phyloP scores from a whole-genome alignment of 2,797 vertebrate species.

The Mus minutoides region DNA sequence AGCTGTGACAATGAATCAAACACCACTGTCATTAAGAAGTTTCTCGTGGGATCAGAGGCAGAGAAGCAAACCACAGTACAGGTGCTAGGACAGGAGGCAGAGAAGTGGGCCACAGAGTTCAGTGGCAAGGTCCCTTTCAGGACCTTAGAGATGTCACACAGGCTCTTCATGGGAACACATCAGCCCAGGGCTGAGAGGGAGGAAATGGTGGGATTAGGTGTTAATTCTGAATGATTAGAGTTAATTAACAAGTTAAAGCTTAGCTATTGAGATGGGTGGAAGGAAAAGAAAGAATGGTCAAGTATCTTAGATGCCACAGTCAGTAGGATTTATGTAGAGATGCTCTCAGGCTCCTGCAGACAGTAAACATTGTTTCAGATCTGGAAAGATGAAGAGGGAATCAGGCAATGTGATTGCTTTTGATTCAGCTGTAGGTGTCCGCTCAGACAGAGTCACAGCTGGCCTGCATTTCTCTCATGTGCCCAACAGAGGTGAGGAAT shows the following conservation, averaged over 20 bases:
- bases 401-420: neutral
- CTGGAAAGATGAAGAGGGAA: neutral
- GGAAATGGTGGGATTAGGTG: neutral
- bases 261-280: neutral
- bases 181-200: neutral
- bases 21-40: neutral
- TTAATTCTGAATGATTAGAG: neutral
- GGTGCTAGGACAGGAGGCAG: neutral
- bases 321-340: neutral
- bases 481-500: neutral
- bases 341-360: neutral
- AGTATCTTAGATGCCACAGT: neutral
- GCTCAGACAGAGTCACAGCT: constrained; percentile 31
- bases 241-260: neutral
- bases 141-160: neutral
- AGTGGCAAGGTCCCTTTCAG: neutral
- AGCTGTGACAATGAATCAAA: neutral
- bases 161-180: neutral
- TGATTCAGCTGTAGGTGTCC: neutral
- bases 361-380: neutral
- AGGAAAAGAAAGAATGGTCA: neutral
- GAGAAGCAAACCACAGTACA: neutral
- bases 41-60: neutral
- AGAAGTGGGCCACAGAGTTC: neutral
- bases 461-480: constrained; percentile 22